These are phyloP conservation scores for Salarias fasciatus DNA, from an alignment of 2,797 vertebrate species.

Conservation along the genomic window DNA sequence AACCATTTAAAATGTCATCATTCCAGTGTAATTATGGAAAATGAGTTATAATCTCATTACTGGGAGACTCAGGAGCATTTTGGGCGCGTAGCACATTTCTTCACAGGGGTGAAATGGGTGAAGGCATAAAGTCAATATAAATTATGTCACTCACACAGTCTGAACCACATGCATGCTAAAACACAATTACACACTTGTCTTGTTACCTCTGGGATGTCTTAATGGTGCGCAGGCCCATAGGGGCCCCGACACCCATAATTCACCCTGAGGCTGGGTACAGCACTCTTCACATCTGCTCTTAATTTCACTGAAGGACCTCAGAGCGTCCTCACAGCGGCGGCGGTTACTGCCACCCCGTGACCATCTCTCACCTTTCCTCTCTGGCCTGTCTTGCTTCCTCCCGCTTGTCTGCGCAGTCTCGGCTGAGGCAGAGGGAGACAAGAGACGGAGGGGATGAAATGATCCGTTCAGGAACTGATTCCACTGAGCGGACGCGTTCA, in stretches of 20 bases:
- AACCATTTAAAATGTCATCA: no score
- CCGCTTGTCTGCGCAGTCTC: slow-evolving; percentile 91
- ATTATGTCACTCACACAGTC: slow-evolving; percentile 9
- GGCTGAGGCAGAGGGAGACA: slow-evolving; percentile 79
- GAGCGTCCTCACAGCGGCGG: slow-evolving; percentile 23
- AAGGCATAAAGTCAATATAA: slow-evolving; percentile 9
- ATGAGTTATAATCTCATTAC: slow-evolving; percentile 20
- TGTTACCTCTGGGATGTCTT: slow-evolving; percentile 58
- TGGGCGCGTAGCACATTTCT: not conserved
- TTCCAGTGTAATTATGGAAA: slow-evolving; percentile 31
- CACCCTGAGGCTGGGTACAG: slow-evolving; percentile 44
- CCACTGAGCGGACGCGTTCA: no score
- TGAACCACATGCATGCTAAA: slow-evolving; percentile 57
- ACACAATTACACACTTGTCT: slow-evolving; percentile 75
- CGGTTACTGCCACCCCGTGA: slow-evolving; percentile 1
- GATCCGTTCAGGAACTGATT: no score
- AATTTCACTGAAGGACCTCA: slow-evolving; percentile 41
- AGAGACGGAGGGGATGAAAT: slow-evolving; percentile 3
- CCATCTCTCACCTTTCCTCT: slow-evolving; percentile 89
- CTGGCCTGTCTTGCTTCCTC: slow-evolving; percentile 92
- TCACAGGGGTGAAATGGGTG: slow-evolving; percentile 6
- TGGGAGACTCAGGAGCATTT: not conserved
- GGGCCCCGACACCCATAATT: slow-evolving; percentile 60
- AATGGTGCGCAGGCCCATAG: slow-evolving; percentile 59
- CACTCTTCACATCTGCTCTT: slow-evolving; percentile 65